Evolutionary conservation across 2,888 invertebrate species (phyloP), one percentile per base, ranked within the genome.

Genomic region (Megastigmus dorsalis): DNA sequence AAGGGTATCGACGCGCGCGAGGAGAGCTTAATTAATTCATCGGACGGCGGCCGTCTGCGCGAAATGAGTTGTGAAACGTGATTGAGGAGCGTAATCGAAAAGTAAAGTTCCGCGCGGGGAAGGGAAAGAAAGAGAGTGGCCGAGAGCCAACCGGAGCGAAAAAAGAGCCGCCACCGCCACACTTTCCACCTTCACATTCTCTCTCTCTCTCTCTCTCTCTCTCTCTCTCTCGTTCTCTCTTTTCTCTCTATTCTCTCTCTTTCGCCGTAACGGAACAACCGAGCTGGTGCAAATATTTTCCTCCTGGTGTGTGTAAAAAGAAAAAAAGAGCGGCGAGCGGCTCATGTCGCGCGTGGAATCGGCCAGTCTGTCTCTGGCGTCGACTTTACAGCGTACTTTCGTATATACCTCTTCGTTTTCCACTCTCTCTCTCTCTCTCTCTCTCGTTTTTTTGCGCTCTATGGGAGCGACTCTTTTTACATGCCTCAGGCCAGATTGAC

Each of bases 401-500:
- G n/a, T n/a, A n/a, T n/a, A n/a, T 18, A 28, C 2, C 15, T n/a
- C 36, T 57, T 33, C 38, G 15, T 38, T 26, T 65, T 15, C 15
- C 9, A 15, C 15, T 62, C 28, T 9, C 15, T 18, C 18, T 33
- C 3, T 38, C 26, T 15, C 36, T 23, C 4, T 36, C 45, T 48
- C 9, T 38, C 28, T 26, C 15, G 18, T 41, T 36, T 38, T 7
- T 10, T 66, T 30, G 38, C 23, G 1, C 13, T 10, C 36, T 2
- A 3, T 33, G 4, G 36, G 1, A 15, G 28, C 65, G 59, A 48
- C 15, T 75, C 74, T 75, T 77, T 74, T 80, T 23, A 77, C 78
- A n/a, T n/a, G 76, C 75, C 80, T 82, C 78, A 77, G 82, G 81
- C 78, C 48, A 79, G 78, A 83, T 83, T 83, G 84, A 83, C 85